Percentiles rank a stretch among this genome's conserved stretches.
Conservation (phyloP, 2,113 vertebrate genomes). For the Meleagris gallopavo region DNA sequence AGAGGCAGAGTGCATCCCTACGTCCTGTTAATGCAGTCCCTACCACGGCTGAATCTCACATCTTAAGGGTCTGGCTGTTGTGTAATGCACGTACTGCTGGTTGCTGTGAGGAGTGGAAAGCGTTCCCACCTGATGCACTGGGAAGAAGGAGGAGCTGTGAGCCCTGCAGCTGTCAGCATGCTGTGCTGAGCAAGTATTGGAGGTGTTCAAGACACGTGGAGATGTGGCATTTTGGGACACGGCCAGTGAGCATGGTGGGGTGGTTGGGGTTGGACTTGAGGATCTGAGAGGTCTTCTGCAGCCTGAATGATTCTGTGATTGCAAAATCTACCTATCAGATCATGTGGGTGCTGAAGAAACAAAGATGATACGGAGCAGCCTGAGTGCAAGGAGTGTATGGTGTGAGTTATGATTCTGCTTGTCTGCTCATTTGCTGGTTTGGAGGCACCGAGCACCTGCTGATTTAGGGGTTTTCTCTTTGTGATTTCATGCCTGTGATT, state of each 20-base stretch:
- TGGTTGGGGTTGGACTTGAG: no score
- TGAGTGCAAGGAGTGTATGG: slow-evolving; percentile 41
- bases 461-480: slow-evolving; percentile 54
- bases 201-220: no score
- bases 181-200: background rate
- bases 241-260: no score
- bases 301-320: no score
- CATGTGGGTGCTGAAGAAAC: slow-evolving; percentile 37
- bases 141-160: background rate
- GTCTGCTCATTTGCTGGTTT: slow-evolving; percentile 60
- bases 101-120: background rate
- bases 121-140: background rate
- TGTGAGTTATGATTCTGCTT: slow-evolving; percentile 56
- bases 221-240: no score
- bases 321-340: background rate
- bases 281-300: no score
- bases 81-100: background rate
- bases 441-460: slow-evolving; percentile 18
- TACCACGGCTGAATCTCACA: background rate
- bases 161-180: background rate
- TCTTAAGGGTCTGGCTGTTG: background rate
- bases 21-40: background rate
- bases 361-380: background rate
- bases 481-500: slow-evolving; percentile 63
- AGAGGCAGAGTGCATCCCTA: background rate